Conservation (phyloP, 53 echinoderm and acorn worm genomes). For the Actinopyga echinites region DNA sequence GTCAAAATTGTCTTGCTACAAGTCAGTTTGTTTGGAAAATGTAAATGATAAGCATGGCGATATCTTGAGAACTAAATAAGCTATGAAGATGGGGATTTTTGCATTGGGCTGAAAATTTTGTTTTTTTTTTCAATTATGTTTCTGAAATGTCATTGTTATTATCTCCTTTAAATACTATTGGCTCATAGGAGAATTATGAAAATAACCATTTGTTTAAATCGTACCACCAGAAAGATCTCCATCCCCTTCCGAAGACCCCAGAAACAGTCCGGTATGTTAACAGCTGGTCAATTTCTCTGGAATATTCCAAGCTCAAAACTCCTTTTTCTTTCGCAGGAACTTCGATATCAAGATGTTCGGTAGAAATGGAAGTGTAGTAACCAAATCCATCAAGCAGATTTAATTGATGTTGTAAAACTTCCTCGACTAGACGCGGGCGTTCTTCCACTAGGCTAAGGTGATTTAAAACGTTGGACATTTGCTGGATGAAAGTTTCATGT, state of each 20-base stretch:
- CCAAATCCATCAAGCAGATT: conserved; percentile 26
- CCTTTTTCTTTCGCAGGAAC: neutral
- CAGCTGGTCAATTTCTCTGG: conserved; percentile 2
- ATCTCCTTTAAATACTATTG: no score
- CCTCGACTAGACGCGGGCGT: neutral
- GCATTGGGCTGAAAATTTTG: no score
- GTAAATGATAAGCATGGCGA: no score
- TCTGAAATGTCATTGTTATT: no score
- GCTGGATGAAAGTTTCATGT: conserved; percentile 6
- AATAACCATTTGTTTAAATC: neutral
- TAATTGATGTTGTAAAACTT: conserved; percentile 4
- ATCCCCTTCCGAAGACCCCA: conserved; percentile 58
- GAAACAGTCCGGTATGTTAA: conserved; percentile 21
- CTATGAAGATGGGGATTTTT: no score
- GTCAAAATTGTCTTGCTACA: no score
- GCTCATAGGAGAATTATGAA: no score
- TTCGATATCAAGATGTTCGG: neutral
- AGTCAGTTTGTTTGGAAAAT: no score
- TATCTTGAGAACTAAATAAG: no score
- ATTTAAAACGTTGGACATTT: conserved; percentile 18
- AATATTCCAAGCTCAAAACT: neutral
- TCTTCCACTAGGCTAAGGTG: neutral
- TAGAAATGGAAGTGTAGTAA: neutral
- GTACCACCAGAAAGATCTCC: conserved; percentile 51
- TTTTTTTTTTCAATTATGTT: no score